Base-by-base conservation (phyloP, 2,888 invertebrate species). In the Cantharis nigra region DNA sequence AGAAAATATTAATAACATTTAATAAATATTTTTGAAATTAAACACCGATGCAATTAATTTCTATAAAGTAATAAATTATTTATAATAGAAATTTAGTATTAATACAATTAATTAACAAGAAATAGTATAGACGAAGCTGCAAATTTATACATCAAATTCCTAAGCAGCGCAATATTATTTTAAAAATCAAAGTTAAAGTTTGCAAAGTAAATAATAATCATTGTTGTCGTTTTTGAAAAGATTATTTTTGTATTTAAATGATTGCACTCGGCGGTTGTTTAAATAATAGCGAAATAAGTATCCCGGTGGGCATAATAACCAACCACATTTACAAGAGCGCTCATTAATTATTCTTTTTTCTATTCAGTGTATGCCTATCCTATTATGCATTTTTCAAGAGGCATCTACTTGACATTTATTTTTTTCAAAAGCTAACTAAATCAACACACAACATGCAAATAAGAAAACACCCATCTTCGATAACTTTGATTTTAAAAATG, bases 1-100 rank as follows among this genome's bases (percentile, higher is more conserved):
- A 81, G 69, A 76, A 72, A 79, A 75, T 76, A 28, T 26, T 63
- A 26, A 28, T 70, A 62, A 78, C 63, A 73, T 67, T 69, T 72
- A 79, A 69, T 71, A 76, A 71, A 76, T 77, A 71, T 63, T 67
- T 71, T 74, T 33, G 11, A 63, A 72, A 75, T n/a, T 28, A 72
- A 63, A 67, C 75, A 74, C 65, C 72, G 70, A 78, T 72, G 71
- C 69, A 74, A 67, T 73, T 30, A 74, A 69, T 74, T 72, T 69
- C 70, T 63, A 73, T 69, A 78, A 70, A 74, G 70, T 62, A 70
- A 23, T 72, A 70, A 67, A 76, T 23, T 62, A 23, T 28, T 20
- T 69, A 70, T 64, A 69, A 69, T 28, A 74, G 28, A 64, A 63
- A 64, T 64, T 64, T 30, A 63, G 23, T 20, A 69, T 63, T 69